Evolutionary conservation across 1,140 invertebrate species (phyloP).

Genomic region (Idris sp.): DNA sequence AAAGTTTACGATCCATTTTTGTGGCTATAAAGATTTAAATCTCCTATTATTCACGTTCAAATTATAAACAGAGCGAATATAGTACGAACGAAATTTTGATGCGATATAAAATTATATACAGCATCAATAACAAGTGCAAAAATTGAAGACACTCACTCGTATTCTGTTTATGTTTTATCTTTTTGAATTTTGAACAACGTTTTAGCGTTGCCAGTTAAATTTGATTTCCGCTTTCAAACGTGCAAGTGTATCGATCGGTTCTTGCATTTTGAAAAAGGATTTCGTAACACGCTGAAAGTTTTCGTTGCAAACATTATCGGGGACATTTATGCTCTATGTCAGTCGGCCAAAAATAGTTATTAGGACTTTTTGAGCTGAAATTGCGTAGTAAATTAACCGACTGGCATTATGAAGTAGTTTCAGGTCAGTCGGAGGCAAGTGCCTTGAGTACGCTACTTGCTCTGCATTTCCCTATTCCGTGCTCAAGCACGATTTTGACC

Average conservation of each 20-base stretch:
- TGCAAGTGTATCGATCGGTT: no score
- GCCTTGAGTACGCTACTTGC: slow-evolving; percentile 38
- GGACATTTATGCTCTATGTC: no score
- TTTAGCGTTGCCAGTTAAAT: background rate
- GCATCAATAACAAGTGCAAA: background rate
- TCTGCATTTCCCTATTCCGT: slow-evolving; percentile 43
- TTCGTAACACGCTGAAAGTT: no score
- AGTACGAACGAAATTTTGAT: no score
- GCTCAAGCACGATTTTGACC: slow-evolving; percentile 56
- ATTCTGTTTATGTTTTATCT: no score
- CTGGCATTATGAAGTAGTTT: slow-evolving; percentile 52
- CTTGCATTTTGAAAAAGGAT: no score
- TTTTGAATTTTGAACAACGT: no score
- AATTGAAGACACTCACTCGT: no score
- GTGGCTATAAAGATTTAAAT: slow-evolving; percentile 11
- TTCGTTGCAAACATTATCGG: background rate
- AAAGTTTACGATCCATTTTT: slow-evolving; percentile 24
- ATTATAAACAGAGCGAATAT: slow-evolving; percentile 9
- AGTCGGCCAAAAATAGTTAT: slow-evolving; percentile 35
- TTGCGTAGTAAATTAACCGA: slow-evolving; percentile 49
- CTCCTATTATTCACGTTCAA: background rate
- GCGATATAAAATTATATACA: slow-evolving; percentile 8
- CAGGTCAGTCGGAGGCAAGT: slow-evolving; percentile 41
- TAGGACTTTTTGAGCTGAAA: slow-evolving; percentile 33
- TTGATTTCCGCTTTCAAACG: no score